These are phyloP conservation scores for Eumaeus atala DNA, from an alignment of 1,140 invertebrate genomes.

Conservation along the genomic window DNA sequence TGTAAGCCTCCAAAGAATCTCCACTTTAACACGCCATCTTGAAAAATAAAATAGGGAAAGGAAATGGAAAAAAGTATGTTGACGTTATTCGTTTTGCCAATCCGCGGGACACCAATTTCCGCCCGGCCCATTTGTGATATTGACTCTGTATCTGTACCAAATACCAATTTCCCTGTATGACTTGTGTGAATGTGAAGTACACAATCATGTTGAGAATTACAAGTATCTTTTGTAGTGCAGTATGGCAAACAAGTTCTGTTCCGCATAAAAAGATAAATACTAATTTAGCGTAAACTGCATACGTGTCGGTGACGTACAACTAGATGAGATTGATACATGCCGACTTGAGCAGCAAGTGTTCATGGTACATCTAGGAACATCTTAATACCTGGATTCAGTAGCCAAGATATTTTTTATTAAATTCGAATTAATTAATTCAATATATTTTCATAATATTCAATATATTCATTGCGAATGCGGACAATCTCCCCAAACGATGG, in stretches of 20 bases:
- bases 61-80: conserved; percentile 35
- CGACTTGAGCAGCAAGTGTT: no score
- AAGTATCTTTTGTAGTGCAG: background rate
- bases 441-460: no score
- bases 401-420: no score
- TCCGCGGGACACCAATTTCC: conserved; percentile 41
- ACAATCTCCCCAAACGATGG: no score
- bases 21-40: background rate
- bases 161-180: conserved; percentile 12
- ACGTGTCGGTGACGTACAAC: no score
- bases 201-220: conserved; percentile 9
- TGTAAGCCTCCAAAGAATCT: no score
- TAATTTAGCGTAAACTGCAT: no score
- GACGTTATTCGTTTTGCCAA: conserved; percentile 42
- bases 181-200: conserved; percentile 12
- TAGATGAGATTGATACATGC: no score
- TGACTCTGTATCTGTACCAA: conserved; percentile 15
- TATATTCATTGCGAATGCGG: no score
- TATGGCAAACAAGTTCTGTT: conserved; percentile 1
- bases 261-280: background rate
- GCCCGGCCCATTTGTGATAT: conserved; percentile 34
- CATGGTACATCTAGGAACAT: no score
- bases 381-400: no score
- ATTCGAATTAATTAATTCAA: no score
- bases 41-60: conserved; percentile 23